A percentile compares a stretch with the other conserved stretches of the same genome.
Conservation (phyloP, 2,888 invertebrate species). For the Miltochrista miniata region DNA sequence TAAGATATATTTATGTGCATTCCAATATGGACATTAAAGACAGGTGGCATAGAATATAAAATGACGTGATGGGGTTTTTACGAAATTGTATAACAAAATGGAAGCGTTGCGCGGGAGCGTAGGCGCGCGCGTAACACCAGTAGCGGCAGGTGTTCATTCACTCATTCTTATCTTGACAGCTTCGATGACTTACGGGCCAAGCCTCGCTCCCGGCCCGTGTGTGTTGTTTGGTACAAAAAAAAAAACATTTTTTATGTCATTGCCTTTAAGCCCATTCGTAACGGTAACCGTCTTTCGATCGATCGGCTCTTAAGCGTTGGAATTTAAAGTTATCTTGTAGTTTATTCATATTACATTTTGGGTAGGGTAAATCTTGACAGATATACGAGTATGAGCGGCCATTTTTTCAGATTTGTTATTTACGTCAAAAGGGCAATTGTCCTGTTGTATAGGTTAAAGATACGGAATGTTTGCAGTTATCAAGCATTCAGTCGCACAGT, state of each 20-base stretch:
- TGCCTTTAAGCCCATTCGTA: constrained; percentile 77
- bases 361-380: constrained; percentile 63
- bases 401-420: constrained; percentile 27
- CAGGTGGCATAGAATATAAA: constrained; percentile 42
- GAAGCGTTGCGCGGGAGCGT: constrained; percentile 58
- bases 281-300: constrained; percentile 75
- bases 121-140: constrained; percentile 79
- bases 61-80: constrained; percentile 36
- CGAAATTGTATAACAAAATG: constrained; percentile 53
- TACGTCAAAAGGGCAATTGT: constrained; percentile 30
- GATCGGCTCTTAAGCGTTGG: constrained; percentile 57
- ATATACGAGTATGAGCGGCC: constrained; percentile 49
- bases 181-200: constrained; percentile 78
- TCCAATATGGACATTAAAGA: constrained; percentile 52
- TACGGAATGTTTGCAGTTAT: constrained; percentile 45
- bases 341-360: constrained; percentile 56
- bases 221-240: constrained; percentile 71
- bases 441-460: constrained; percentile 28
- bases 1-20: constrained; percentile 28
- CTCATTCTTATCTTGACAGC: constrained; percentile 82
- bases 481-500: constrained; percentile 40
- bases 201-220: constrained; percentile 63
- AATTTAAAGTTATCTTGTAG: constrained; percentile 68
- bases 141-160: constrained; percentile 81
- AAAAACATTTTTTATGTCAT: constrained; percentile 64